phyloP scores from a whole-genome alignment of 2,888 invertebrate genomes.

The Melanostoma scalare region DNA sequence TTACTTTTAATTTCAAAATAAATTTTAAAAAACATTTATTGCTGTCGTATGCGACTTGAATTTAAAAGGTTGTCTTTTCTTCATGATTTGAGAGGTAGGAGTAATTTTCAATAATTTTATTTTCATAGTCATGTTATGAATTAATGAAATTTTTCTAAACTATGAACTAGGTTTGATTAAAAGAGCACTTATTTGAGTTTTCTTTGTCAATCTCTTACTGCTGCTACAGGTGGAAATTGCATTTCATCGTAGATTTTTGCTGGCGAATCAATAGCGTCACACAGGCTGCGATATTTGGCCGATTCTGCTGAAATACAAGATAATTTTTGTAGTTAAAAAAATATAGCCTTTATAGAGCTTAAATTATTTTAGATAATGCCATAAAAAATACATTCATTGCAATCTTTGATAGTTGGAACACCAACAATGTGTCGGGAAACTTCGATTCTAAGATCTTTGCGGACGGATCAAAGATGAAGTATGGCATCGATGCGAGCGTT shows the following conservation, averaged over 20 bases:
- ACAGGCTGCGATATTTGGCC: conserved; percentile 81
- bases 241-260: conserved; percentile 81
- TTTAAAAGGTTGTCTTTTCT: no score
- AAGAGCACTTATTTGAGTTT: conserved; percentile 58
- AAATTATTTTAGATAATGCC: no score
- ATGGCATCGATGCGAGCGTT: no score
- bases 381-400: no score
- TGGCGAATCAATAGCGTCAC: conserved; percentile 81
- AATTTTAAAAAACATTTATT: no score
- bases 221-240: conserved; percentile 81
- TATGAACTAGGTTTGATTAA: conserved; percentile 41
- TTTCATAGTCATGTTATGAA: neutral
- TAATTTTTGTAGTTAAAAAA: conserved; percentile 31
- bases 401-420: no score
- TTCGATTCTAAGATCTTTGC: no score
- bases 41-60: no score
- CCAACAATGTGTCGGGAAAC: no score
- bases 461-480: no score
- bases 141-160: conserved; percentile 63
- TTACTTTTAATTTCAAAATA: no score
- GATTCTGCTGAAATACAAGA: conserved; percentile 77
- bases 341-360: neutral
- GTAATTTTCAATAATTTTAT: conserved; percentile 5
- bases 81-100: conserved; percentile 39
- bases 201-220: conserved; percentile 79